phyloP scores from a whole-genome alignment of 2,113 vertebrate genomes.

The Vidua macroura region DNA sequence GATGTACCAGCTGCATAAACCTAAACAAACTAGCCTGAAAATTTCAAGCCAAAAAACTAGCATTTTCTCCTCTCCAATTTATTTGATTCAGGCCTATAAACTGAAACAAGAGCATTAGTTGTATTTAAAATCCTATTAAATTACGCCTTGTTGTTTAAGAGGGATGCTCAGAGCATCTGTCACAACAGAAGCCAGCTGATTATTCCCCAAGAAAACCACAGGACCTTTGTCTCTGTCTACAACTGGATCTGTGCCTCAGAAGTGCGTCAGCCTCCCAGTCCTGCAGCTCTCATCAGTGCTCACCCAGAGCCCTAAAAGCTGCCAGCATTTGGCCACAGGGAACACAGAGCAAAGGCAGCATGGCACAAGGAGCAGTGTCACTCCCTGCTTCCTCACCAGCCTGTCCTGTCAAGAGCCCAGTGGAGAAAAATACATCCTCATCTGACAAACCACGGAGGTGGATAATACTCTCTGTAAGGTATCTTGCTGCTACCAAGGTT shows the following conservation, averaged over 20 bases:
- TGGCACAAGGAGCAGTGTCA: not conserved
- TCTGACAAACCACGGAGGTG: not conserved
- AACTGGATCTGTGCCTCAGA: slow-evolving; percentile 38
- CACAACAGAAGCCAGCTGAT: slow-evolving; percentile 31
- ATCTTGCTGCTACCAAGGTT: not conserved
- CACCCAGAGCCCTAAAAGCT: not conserved
- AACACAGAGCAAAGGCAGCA: not conserved
- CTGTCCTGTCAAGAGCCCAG: not conserved
- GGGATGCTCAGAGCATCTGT: slow-evolving; percentile 35
- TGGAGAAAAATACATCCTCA: not conserved
- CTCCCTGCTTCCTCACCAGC: not conserved
- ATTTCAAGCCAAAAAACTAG: not conserved
- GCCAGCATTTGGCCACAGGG: accelerated
- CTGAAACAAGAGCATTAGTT: not conserved
- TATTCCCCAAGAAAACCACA: slow-evolving; percentile 38
- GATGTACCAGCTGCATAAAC: slow-evolving; percentile 35
- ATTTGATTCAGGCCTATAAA: not conserved
- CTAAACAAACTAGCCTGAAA: slow-evolving; percentile 11
- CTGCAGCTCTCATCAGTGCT: not conserved
- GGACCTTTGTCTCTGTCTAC: slow-evolving; percentile 46
- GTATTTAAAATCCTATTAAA: slow-evolving; percentile 35
- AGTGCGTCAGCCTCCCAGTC: slow-evolving; percentile 12
- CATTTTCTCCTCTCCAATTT: not conserved
- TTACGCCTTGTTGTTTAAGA: slow-evolving; percentile 23
- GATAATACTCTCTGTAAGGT: not conserved